A percentile compares a stretch with the other conserved stretches of the same genome.
Conservation (phyloP, 1,140 invertebrate species). For the Battus philenor region DNA sequence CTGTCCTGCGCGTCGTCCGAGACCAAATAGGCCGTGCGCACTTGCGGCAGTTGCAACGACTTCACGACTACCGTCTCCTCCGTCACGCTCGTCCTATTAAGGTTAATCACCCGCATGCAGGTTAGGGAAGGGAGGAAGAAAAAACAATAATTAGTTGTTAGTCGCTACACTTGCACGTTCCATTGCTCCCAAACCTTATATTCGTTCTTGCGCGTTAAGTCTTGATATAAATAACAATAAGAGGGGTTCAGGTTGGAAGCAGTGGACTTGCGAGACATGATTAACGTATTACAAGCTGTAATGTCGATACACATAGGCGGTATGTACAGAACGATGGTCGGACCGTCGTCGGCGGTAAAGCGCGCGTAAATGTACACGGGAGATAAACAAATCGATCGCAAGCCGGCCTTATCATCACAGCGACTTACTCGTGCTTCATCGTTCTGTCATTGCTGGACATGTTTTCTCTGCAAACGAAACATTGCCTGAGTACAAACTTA, state of each 20-base stretch:
- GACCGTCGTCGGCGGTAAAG: slow-evolving; percentile 22
- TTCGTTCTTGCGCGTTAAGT: no score
- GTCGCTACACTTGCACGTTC: slow-evolving; percentile 15
- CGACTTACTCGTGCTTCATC: slow-evolving; percentile 62
- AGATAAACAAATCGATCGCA: slow-evolving; percentile 15
- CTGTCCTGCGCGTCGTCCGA: slow-evolving; percentile 21
- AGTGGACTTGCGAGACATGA: no score
- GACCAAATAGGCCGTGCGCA: slow-evolving; percentile 40
- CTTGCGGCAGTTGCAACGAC: slow-evolving; percentile 47
- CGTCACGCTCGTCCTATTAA: slow-evolving; percentile 41
- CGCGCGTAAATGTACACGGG: slow-evolving; percentile 19
- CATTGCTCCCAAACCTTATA: slow-evolving; percentile 7
- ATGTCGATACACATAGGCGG: background rate
- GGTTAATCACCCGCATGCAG: slow-evolving; percentile 48
- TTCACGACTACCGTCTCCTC: slow-evolving; percentile 48
- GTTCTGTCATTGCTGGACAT: slow-evolving; percentile 57
- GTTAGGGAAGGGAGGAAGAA: slow-evolving; percentile 25
- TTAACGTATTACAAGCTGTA: background rate
- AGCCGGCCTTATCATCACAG: slow-evolving; percentile 11
- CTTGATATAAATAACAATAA: no score
- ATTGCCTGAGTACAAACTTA: slow-evolving; percentile 26
- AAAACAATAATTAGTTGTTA: slow-evolving; percentile 30
- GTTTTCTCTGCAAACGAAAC: slow-evolving; percentile 53
- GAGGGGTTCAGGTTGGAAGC: no score
- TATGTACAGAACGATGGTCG: slow-evolving; percentile 22